Evolutionary conservation across 2,797 vertebrate species (phyloP).

Genomic region (Enteromius unitaeniatus): DNA sequence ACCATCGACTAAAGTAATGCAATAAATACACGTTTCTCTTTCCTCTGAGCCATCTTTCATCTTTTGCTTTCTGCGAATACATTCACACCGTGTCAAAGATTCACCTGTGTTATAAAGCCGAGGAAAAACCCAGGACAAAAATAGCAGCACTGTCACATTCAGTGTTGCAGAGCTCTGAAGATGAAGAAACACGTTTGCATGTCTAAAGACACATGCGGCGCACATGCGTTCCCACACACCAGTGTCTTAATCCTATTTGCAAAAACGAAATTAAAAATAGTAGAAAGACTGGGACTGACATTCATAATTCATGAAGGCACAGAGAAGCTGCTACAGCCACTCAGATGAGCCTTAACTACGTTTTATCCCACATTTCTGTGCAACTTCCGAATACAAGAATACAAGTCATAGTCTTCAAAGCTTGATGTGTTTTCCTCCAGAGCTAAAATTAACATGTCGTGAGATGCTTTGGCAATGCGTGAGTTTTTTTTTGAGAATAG

Average conservation of each 20-base stretch:
- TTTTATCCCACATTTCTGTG: not conserved
- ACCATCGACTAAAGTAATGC: not conserved
- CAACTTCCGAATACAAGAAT: not conserved
- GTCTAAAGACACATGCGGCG: not conserved
- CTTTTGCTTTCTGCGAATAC: not conserved
- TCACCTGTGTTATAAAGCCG: not conserved
- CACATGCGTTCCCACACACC: constrained; percentile 17
- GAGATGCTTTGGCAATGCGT: not conserved
- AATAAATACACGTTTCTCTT: not conserved
- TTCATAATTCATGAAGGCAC: constrained; percentile 27
- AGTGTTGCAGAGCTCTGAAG: not conserved
- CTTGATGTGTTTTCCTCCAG: not conserved
- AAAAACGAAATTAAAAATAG: constrained; percentile 21
- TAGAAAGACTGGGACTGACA: constrained; percentile 1
- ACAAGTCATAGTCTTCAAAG: not conserved
- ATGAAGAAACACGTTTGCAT: not conserved
- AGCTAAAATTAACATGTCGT: constrained; percentile 5
- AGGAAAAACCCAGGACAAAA: not conserved
- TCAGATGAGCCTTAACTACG: not conserved
- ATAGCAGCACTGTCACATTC: constrained; percentile 3
- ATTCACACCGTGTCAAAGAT: not conserved
- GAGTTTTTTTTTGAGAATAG: constrained; percentile 3
- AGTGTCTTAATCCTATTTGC: constrained; percentile 10
- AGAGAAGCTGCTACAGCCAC: not conserved
- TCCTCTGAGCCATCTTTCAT: not conserved